A percentile compares a stretch with the other conserved stretches of the same genome.
phyloP scores from a whole-genome alignment of 2,797 vertebrate species.

The Salarias fasciatus region DNA sequence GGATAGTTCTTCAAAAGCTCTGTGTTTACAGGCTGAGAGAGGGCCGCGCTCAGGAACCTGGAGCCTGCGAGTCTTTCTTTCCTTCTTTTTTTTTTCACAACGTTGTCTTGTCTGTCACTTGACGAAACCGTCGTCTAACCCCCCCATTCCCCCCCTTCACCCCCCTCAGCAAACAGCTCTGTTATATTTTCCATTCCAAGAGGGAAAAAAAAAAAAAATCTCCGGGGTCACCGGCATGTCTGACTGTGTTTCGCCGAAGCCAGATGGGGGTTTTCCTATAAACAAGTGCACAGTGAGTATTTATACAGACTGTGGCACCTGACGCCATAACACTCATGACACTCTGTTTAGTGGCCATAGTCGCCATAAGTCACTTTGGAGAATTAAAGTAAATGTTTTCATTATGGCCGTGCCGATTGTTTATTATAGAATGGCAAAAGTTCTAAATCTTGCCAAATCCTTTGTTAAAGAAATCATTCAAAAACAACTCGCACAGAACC shows the following conservation, averaged over 20 bases:
- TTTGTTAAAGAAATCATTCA: conserved; percentile 89
- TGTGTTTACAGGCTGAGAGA: conserved; percentile 79
- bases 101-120: conserved; percentile 93
- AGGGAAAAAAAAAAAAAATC: conserved; percentile 77
- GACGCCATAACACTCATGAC: conserved; percentile 98
- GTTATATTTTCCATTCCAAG: conserved; percentile 97
- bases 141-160: too few species aligned
- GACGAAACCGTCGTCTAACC: conserved; percentile 77
- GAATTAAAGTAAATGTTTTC: conserved; percentile 99
- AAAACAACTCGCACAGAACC: conserved; percentile 90
- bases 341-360: conserved; percentile 96
- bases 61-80: conserved; percentile 77
- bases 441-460: conserved; percentile 97
- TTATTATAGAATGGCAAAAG: conserved; percentile 98
- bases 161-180: conserved; percentile 93
- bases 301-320: conserved; percentile 98
- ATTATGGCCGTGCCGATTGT: conserved; percentile 96
- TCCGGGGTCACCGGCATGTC: conserved; percentile 90
- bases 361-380: conserved; percentile 98
- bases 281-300: conserved; percentile 98
- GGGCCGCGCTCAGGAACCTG: conserved; percentile 66
- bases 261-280: conserved; percentile 99
- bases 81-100: conserved; percentile 79
- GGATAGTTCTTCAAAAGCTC: conserved; percentile 79
- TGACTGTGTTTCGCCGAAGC: conserved; percentile 91